Evolutionary conservation across 2,888 invertebrate genomes (phyloP), one percentile per base, ranked within the genome.

Genomic region (Agrochola macilenta): DNA sequence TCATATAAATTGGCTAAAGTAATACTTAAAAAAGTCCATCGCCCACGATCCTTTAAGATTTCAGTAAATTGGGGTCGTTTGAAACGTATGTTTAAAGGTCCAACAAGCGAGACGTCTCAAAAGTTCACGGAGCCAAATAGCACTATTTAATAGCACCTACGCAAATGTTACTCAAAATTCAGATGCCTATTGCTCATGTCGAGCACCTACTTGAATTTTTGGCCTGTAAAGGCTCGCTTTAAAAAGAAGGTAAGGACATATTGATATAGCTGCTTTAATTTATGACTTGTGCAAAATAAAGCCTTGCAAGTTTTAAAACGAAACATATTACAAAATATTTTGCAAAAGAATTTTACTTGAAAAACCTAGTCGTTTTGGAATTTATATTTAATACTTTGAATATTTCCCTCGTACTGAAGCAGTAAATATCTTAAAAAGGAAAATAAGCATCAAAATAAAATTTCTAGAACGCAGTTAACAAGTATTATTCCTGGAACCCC

Each of bases 21-120:
- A 35, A 35, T 11, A 17, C 23, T 23, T 12, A 17, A 30, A 30
- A 52, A 30, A 23, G 5, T 43, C 20, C 46, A 43, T 49, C 14
- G 30, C 49, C 63, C 20, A 58, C 57, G 14, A 49, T 43, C 63
- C n/a, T 63, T 49, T 64, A 57, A 58, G 73, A 30, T 78, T 72
- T 57, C 39, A 58, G 8, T 58, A 81, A 78, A 81, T 81, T 73
- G 30, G 74, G 78, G 49, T 81, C 81, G 57, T 73, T 80, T 58
- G 64, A 74, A 23, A 58, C 64, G 81, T 43, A n/a, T 49, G 49
- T 0, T 57, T n/a, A 52, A 64, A 78, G 54, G 39, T 17, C 49
- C 49, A 52, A 30, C 57, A 14, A 58, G 65, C 17, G 57, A 81
- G 64, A 64, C 39, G 39, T 81, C 39, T 78, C n/a, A 20, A 73